Evolutionary conservation across 2,113 vertebrate genomes (phyloP), one percentile per base, ranked within the genome.

Genomic region (Rhynchopsitta pachyrhyncha): DNA sequence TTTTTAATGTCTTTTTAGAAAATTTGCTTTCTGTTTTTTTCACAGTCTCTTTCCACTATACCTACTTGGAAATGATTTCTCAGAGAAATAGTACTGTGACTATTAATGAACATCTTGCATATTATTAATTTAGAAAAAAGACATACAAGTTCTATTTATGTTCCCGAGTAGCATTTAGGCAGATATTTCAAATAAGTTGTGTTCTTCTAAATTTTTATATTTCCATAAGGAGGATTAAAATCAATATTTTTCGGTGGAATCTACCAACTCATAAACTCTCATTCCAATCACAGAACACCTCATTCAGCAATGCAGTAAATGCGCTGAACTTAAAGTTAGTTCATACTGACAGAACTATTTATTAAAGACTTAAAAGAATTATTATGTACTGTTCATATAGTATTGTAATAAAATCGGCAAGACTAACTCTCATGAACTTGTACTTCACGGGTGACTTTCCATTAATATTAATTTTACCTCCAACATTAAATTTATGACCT

Each of bases 401-500:
- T 46, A 47, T 2, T 41, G 8, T 12, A 79, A 47, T 47, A 50
- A 82, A 59, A 20, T 49, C 4, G 4, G 14, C 14, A 80, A 67
- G 8, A 68, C 25, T n/a, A 10, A 52, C 5, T 77, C 6, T 22
- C 5, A 2, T 28, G 15, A 46, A 37, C 35, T 46, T 57, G 9
- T 62, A 42, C 15, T n/a, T 82, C 13, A 52, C 9, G 4, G 7
- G 52, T 2, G 25, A 42, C 9, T 52, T 63, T 39, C 42, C 31
- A 27, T 0, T 0, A 27, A 49, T 4, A 5, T 0, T 27, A 73
- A 8, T 53, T 87, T 55, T 68, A 39, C 28, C 7, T 73, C 22
- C 16, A 44, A 37, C 6, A 33, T 10, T 7, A 93, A 89, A 75
- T 5, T 39, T 24, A 78, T 55, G 6, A 50, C 10, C 6, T 78